phyloP scores from a whole-genome alignment of 37 sponge, comb jelly and placozoan species.

The Chondrosia reniformis region DNA sequence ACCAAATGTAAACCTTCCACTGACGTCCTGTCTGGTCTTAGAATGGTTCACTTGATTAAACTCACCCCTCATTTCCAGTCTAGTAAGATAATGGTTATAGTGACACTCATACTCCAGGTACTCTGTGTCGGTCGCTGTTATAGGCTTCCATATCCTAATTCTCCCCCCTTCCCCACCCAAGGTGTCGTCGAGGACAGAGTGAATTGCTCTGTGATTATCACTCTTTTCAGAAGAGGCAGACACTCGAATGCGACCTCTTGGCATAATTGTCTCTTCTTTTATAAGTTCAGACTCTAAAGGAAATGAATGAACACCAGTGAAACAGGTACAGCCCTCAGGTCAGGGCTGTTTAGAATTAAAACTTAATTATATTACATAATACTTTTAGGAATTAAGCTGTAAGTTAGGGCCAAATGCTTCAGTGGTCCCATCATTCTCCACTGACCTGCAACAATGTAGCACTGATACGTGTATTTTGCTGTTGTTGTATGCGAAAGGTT shows the following conservation, averaged over 20 bases:
- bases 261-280: neutral
- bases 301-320: no score
- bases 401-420: neutral
- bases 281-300: neutral
- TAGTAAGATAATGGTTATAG: neutral
- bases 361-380: no score
- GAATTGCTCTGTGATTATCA: neutral
- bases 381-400: no score
- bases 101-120: neutral
- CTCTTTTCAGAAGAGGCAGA: conserved; percentile 15
- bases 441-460: neutral
- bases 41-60: neutral
- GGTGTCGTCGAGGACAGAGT: neutral
- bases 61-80: neutral
- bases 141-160: conserved; percentile 7
- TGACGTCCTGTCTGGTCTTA: no score
- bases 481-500: neutral
- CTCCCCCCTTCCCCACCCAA: no score
- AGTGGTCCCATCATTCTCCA: neutral
- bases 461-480: conserved; percentile 1
- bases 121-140: neutral
- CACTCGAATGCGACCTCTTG: neutral
- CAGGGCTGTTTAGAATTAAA: no score
- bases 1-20: no score
- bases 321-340: no score